Evolutionary conservation across 2,888 invertebrate genomes (phyloP).

Genomic region (Eledone cirrhosa): DNA sequence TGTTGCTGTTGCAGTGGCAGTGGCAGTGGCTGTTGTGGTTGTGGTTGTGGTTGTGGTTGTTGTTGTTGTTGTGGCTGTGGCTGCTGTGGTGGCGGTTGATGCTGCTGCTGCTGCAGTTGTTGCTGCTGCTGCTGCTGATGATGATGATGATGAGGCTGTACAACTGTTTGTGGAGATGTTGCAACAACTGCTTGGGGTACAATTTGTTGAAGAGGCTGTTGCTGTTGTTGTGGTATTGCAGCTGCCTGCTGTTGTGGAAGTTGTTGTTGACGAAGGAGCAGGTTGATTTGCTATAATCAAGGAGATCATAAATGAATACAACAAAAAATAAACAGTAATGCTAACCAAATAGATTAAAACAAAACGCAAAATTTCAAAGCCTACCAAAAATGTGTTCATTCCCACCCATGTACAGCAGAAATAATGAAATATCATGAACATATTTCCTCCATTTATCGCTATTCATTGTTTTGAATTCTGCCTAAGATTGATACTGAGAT

Average conservation of each 20-base stretch:
- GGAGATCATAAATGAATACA: background rate
- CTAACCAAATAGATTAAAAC: too few species aligned
- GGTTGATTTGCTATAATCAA: conserved; percentile 40
- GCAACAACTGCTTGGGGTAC: background rate
- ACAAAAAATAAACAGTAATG: background rate
- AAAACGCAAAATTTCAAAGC: too few species aligned
- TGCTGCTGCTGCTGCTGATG: conserved; percentile 28
- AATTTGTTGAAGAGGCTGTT: conserved; percentile 24
- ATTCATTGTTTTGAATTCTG: too few species aligned
- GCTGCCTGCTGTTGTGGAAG: conserved; percentile 36
- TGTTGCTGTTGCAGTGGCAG: conserved; percentile 24
- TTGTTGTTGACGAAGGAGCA: conserved; percentile 45
- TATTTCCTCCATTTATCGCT: too few species aligned
- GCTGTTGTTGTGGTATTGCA: conserved; percentile 32
- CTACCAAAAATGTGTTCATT: too few species aligned
- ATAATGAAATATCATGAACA: too few species aligned
- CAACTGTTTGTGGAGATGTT: background rate
- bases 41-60: conserved; percentile 29
- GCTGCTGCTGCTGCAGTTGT: conserved; percentile 29
- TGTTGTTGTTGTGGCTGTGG: conserved; percentile 29
- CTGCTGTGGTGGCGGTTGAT: conserved; percentile 28
- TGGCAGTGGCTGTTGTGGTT: conserved; percentile 28
- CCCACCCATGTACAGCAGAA: too few species aligned
- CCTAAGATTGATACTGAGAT: too few species aligned
- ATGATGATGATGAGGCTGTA: conserved; percentile 21